Conservation (phyloP, 2,113 vertebrate species). For the Coptodon bakossiorum region DNA sequence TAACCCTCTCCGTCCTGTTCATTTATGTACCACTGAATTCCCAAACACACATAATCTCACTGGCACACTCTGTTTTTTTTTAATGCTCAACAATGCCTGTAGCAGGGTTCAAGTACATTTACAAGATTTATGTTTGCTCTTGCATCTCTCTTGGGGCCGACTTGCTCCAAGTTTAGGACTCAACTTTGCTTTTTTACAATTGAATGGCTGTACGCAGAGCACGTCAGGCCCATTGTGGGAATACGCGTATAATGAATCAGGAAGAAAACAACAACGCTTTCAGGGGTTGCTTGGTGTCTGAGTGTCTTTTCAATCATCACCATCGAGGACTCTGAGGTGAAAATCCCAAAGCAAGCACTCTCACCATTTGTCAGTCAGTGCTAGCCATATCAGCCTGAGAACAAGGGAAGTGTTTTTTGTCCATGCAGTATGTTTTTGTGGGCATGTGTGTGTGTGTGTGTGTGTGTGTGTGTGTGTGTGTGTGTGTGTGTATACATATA, state of each 20-base stretch:
- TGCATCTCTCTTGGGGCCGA: neutral
- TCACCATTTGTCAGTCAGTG: constrained; percentile 8
- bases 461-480: too few relatives aligned
- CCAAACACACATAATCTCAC: neutral
- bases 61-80: neutral
- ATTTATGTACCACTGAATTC: neutral
- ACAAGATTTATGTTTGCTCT: constrained; percentile 34
- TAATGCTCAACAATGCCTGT: neutral
- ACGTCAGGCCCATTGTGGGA: neutral
- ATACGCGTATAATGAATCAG: constrained; percentile 27
- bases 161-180: neutral
- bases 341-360: constrained; percentile 19
- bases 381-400: neutral
- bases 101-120: constrained; percentile 22
- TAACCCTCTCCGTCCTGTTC: neutral
- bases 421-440: neutral
- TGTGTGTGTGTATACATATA: too few relatives aligned
- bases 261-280: constrained; percentile 32
- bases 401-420: neutral
- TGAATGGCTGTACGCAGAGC: neutral
- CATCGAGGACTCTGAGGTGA: neutral
- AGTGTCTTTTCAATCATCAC: constrained; percentile 47
- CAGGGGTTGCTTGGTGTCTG: constrained; percentile 14
- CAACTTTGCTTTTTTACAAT: neutral
- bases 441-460: neutral